Conservation (phyloP, 2,888 invertebrate genomes). For the Tinea semifulvella region DNA sequence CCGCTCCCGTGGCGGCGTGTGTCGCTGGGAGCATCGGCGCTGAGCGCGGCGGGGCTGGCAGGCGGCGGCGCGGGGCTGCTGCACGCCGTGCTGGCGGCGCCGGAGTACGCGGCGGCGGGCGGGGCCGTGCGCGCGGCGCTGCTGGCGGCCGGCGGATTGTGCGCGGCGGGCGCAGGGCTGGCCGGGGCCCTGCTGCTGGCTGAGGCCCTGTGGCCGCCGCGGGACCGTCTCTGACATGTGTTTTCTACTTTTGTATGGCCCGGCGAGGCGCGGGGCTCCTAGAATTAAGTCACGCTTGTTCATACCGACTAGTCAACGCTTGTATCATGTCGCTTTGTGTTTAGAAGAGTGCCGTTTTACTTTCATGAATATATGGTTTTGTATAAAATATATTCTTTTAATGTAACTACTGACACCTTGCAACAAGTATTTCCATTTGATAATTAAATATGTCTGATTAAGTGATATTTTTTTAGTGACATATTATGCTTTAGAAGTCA, state of each 20-base stretch:
- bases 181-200: neutral
- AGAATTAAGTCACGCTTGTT: neutral
- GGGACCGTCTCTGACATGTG: neutral
- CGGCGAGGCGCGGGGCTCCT: neutral
- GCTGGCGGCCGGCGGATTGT: constrained; percentile 12
- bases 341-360: neutral
- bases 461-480: too few species aligned
- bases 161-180: neutral
- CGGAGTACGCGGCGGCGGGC: constrained; percentile 19
- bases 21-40: constrained; percentile 32
- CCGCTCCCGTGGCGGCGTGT: constrained; percentile 48
- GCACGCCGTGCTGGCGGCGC: constrained; percentile 26
- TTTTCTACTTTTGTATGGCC: neutral
- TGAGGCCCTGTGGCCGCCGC: neutral
- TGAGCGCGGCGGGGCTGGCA: constrained; percentile 34
- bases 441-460: too few species aligned
- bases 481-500: too few species aligned
- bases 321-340: neutral
- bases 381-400: too few species aligned
- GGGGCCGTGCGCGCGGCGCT: constrained; percentile 16
- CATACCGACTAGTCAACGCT: neutral
- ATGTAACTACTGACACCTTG: too few species aligned
- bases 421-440: too few species aligned
- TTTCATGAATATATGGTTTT: neutral
- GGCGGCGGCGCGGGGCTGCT: constrained; percentile 33